phyloP scores from a whole-genome alignment of 2,797 vertebrate genomes.

The Alcedo atthis region DNA sequence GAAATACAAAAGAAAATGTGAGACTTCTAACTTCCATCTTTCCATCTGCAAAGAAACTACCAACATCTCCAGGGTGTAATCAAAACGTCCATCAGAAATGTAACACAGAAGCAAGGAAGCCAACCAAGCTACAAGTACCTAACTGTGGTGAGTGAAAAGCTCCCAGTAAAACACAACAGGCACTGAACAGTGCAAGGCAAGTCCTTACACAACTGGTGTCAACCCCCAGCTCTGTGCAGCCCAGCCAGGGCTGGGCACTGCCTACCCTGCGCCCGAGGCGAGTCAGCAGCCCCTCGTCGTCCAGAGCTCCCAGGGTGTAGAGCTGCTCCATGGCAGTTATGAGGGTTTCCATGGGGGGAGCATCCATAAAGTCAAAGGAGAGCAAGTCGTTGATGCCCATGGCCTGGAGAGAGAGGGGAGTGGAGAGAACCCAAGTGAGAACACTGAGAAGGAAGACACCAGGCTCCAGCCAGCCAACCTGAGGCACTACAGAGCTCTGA shows the following conservation, averaged over 20 bases:
- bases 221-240: not conserved
- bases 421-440: not conserved
- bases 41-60: too few species aligned
- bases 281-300: conserved; percentile 95
- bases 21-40: too few species aligned
- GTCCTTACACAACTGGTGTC: not conserved
- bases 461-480: not conserved
- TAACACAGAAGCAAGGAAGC: too few species aligned
- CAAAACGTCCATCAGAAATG: too few species aligned
- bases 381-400: conserved; percentile 99
- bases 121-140: too few species aligned
- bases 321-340: conserved; percentile 99
- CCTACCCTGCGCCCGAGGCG: conserved; percentile 93
- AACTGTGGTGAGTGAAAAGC: not conserved
- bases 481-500: not conserved
- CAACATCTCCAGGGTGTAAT: too few species aligned
- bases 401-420: conserved; percentile 78
- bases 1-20: too few species aligned
- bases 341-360: conserved; percentile 97
- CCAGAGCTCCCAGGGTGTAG: conserved; percentile 95
- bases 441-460: not conserved
- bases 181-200: not conserved
- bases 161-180: not conserved
- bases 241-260: not conserved
- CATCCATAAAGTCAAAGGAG: conserved; percentile 99